Conservation (phyloP, 2,113 vertebrate species). For the Dipodomys merriami region DNA sequence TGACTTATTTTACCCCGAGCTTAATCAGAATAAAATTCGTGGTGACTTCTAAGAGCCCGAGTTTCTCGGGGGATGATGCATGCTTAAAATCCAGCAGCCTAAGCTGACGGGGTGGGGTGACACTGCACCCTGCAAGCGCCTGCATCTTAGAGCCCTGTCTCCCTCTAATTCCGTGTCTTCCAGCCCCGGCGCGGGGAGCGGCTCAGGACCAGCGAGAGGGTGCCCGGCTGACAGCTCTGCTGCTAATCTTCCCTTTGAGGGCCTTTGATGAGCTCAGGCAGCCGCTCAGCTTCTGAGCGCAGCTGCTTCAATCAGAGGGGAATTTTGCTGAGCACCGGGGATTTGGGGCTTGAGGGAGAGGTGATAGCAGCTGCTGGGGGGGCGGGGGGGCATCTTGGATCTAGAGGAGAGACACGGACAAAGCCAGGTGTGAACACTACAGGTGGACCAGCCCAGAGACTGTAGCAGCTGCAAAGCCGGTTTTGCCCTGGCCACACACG, state of each 20-base stretch:
- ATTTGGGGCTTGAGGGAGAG: conserved; percentile 61
- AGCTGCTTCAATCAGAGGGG: conserved; percentile 66
- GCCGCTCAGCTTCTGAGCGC: neutral
- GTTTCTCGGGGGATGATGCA: conserved; percentile 37
- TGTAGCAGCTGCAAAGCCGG: accelerated
- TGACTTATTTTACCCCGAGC: conserved; percentile 52
- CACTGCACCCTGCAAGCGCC: neutral
- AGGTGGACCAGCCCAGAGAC: neutral
- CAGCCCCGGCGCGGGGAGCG: neutral
- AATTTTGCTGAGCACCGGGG: conserved; percentile 69
- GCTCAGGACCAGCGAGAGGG: neutral
- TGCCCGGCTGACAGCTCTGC: neutral
- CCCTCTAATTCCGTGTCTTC: conserved; percentile 15
- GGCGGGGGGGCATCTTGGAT: conserved; percentile 33
- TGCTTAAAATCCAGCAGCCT: neutral
- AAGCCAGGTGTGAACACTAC: neutral
- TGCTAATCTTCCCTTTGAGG: conserved; percentile 77
- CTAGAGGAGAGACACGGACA: conserved; percentile 12
- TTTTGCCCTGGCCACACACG: accelerated
- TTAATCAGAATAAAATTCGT: conserved; percentile 63
- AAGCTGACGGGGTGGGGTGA: conserved; percentile 60
- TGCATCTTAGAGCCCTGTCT: neutral
- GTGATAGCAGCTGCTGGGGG: conserved; percentile 64
- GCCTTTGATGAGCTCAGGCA: conserved; percentile 70
- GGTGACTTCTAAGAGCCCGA: conserved; percentile 44